Conservation (phyloP, 2,797 vertebrate genomes). For the Chanos chanos region DNA sequence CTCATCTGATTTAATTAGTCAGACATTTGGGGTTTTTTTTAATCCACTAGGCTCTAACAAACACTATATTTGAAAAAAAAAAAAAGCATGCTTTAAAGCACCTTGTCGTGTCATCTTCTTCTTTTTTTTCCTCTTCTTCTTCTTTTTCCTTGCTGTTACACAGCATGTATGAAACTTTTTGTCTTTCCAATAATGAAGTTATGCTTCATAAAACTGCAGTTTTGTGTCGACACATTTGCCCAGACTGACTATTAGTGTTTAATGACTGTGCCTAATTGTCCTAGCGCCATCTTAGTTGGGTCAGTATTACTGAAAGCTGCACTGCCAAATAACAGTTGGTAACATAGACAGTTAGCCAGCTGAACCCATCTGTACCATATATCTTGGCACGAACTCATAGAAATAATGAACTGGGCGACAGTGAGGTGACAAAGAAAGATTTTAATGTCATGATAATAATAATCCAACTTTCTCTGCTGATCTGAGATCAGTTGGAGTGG, state of each 20-base stretch:
- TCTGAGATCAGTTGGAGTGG: constrained; percentile 19
- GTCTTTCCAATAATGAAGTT: not conserved
- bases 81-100: constrained; percentile 15
- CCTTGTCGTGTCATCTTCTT: no score
- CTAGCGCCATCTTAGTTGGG: not conserved
- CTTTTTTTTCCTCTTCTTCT: no score
- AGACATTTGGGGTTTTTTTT: constrained; percentile 30
- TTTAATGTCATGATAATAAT: not conserved
- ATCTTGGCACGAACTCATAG: not conserved
- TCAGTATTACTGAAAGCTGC: not conserved
- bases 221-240: not conserved
- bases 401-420: not conserved
- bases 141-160: no score
- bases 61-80: constrained; percentile 20
- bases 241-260: not conserved
- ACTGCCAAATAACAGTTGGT: not conserved
- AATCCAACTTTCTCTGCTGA: constrained; percentile 14
- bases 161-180: not conserved
- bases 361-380: not conserved
- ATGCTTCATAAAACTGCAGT: not conserved
- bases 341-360: not conserved
- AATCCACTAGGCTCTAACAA: constrained; percentile 8
- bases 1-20: constrained; percentile 28
- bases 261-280: constrained; percentile 6
- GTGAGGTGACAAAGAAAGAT: constrained; percentile 1